phyloP scores from a whole-genome alignment of 2,797 vertebrate species.

The Enoplosus armatus region DNA sequence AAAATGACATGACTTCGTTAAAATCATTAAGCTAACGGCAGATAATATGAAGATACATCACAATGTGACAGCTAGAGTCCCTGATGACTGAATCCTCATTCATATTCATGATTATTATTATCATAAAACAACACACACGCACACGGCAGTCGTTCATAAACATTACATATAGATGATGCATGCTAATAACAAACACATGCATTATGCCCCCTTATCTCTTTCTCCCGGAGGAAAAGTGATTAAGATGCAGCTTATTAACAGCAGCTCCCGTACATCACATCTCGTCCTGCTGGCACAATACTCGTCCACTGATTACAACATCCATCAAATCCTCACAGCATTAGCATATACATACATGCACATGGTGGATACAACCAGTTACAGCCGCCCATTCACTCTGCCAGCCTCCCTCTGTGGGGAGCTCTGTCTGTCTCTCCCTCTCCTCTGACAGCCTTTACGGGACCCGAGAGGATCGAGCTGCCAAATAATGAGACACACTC shows the following conservation, averaged over 20 bases:
- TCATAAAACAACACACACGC: background rate
- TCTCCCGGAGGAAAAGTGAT: too few relatives aligned
- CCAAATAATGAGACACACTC: slow-evolving; percentile 42
- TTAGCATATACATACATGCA: background rate
- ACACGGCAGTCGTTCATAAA: too few relatives aligned
- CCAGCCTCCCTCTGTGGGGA: slow-evolving; percentile 1
- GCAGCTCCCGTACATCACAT: background rate
- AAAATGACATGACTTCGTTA: too few relatives aligned
- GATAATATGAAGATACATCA: too few relatives aligned
- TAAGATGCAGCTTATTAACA: slow-evolving; percentile 26
- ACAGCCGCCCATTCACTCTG: background rate
- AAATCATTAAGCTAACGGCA: too few relatives aligned
- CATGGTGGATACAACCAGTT: background rate
- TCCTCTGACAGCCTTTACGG: slow-evolving; percentile 24
- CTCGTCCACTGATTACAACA: slow-evolving; percentile 26
- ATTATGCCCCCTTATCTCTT: too few relatives aligned
- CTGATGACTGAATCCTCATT: too few relatives aligned
- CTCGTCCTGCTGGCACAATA: background rate
- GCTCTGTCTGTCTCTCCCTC: slow-evolving; percentile 14
- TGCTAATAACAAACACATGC: background rate
- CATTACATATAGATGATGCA: background rate
- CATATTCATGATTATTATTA: too few relatives aligned
- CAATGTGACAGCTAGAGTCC: too few relatives aligned
- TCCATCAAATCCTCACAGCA: slow-evolving; percentile 5
- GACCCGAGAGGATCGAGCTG: slow-evolving; percentile 13